Evolutionary conservation across 1,140 invertebrate genomes (phyloP), one percentile per base, ranked within the genome.

Genomic region (Psix sp.): DNA sequence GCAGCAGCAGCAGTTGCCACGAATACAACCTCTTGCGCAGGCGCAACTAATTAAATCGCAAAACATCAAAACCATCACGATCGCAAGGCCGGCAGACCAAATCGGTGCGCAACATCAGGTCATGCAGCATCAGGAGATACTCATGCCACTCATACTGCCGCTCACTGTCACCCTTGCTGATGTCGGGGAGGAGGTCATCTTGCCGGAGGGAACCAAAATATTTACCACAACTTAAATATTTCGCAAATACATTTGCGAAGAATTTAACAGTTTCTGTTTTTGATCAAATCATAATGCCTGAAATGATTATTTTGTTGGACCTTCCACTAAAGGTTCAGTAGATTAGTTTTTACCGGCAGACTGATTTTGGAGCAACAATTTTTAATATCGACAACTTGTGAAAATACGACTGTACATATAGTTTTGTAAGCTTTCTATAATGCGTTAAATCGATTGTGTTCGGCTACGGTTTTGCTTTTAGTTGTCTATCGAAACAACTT

Each of bases 141-240:
- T 87, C 0, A 87, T 87, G 85, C 86, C 85, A 1, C 43, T 87
- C 6, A 87, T 87, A 13, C 49, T 87, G 15, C 86, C 86, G 4
- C 72, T 87, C 0, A 86, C 86, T 0, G 85, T 87, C 0, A 87
- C 86, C 0, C 63, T 87, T 0, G 70, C 85, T 0, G 85, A 87
- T 39, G 84, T 85, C 0, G 85, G 82, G 0, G 85, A 87, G 7
- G 85, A 87, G 74, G 85, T 86, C 0, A 87, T 87, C 48, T 38
- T 87, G 10, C 84, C 86, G 0, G 86, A 87, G 40, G 86, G 84
- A 26, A 85, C 84, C 0, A 87, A 87, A 33, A 84, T 87, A 67
- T 87, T 83, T 36, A 87, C 86, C 0, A 84, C 85, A 0, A 79
- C 76, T 31, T 77, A 77, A 74, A 21, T 24, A 40, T 26, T 21